These are phyloP conservation scores for Parotocinclus haroldoi DNA, from an alignment of 2,797 vertebrate genomes.

Conservation along the genomic window DNA sequence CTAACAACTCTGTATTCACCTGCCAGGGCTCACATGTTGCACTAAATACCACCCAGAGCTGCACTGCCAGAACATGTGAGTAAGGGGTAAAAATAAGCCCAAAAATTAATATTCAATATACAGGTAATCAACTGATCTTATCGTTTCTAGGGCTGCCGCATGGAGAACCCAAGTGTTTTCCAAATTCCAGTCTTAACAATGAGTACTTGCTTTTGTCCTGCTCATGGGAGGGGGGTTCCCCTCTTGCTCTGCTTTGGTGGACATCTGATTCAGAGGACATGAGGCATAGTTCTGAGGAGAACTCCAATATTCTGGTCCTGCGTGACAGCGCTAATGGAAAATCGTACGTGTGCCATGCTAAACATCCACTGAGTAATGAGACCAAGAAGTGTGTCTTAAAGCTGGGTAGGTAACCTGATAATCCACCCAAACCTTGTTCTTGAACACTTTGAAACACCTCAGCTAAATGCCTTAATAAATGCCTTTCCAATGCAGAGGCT, in stretches of 20 bases:
- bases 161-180: slow-evolving; percentile 70
- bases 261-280: slow-evolving; percentile 55
- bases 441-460: no score
- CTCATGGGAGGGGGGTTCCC: slow-evolving; percentile 80
- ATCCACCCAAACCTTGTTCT: not conserved
- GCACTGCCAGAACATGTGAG: slow-evolving; percentile 78
- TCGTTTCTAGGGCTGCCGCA: slow-evolving; percentile 70
- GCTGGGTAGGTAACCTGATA: slow-evolving; percentile 68
- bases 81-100: slow-evolving; percentile 16
- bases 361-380: slow-evolving; percentile 72
- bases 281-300: slow-evolving; percentile 62
- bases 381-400: slow-evolving; percentile 71
- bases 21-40: slow-evolving; percentile 77
- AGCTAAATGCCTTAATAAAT: no score
- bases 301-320: slow-evolving; percentile 69
- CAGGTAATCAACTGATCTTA: not conserved
- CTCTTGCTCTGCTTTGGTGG: slow-evolving; percentile 78
- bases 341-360: slow-evolving; percentile 74
- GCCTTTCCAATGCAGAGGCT: slow-evolving; percentile 62
- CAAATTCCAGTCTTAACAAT: slow-evolving; percentile 68
- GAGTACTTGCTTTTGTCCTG: slow-evolving; percentile 81
- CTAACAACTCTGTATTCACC: slow-evolving; percentile 72
- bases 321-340: slow-evolving; percentile 62
- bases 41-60: slow-evolving; percentile 57
- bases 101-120: not conserved